Conservation (phyloP, 2,888 invertebrate species). For the Mycalesis mineus region DNA sequence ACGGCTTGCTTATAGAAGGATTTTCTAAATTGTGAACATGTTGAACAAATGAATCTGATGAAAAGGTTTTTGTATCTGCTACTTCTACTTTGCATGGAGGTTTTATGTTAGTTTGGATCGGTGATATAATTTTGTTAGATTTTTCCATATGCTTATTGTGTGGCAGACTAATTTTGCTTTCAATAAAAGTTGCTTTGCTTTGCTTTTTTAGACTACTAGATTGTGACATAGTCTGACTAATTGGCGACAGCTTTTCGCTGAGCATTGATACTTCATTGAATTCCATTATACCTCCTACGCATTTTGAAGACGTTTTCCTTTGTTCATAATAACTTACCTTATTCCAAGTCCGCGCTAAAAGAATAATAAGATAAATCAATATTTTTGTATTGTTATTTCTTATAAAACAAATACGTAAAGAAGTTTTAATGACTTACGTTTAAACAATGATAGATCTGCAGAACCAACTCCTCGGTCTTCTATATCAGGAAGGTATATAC, state of each 20-base stretch:
- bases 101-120: constrained; percentile 18
- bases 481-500: constrained; percentile 54
- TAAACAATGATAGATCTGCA: constrained; percentile 11
- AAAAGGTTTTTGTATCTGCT: constrained; percentile 35
- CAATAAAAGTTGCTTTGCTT: constrained; percentile 33
- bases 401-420: not conserved
- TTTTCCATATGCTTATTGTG: not conserved
- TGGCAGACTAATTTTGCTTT: constrained; percentile 10
- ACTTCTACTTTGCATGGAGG: constrained; percentile 25
- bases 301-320: constrained; percentile 55
- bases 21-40: constrained; percentile 58
- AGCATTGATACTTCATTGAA: constrained; percentile 36
- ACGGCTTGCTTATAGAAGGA: constrained; percentile 40
- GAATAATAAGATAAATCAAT: constrained; percentile 8
- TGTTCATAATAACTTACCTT: constrained; percentile 40
- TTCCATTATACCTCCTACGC: constrained; percentile 47
- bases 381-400: too few relatives aligned
- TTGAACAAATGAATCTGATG: constrained; percentile 59
- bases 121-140: constrained; percentile 4
- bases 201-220: constrained; percentile 42
- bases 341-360: constrained; percentile 42
- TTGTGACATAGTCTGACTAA: constrained; percentile 44
- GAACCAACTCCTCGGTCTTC: constrained; percentile 50
- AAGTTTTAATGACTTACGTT: not conserved
- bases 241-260: constrained; percentile 54